Evolutionary conservation across 2,888 invertebrate genomes (phyloP).

Genomic region (Alloscopus bannaensis): DNA sequence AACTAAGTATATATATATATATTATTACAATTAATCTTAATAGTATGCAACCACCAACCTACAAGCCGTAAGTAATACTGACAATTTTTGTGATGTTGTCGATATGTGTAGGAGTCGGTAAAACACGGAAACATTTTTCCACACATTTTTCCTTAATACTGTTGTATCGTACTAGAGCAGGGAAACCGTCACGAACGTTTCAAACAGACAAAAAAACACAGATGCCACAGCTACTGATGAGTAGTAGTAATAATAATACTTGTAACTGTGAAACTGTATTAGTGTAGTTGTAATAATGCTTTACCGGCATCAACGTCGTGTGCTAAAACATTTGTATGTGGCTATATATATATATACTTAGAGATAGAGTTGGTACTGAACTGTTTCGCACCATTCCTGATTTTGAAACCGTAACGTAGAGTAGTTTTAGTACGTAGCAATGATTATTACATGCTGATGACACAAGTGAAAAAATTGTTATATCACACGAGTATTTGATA

Average conservation of each 20-base stretch:
- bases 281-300: no score
- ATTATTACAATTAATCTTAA: neutral
- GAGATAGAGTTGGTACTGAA: slow-evolving; percentile 10
- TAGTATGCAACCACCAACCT: neutral
- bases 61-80: slow-evolving; percentile 1
- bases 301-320: no score
- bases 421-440: no score
- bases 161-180: no score
- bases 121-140: slow-evolving; percentile 15
- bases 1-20: slow-evolving; percentile 16
- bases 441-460: neutral
- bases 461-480: neutral
- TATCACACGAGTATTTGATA: no score
- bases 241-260: no score
- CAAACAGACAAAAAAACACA: no score
- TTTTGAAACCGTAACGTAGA: slow-evolving; percentile 23
- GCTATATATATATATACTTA: no score
- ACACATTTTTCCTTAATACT: slow-evolving; percentile 5
- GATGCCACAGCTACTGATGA: no score
- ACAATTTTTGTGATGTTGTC: slow-evolving; percentile 14
- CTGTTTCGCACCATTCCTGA: slow-evolving; percentile 63
- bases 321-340: no score
- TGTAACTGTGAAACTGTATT: no score
- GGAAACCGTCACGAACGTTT: no score
- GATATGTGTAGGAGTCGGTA: slow-evolving; percentile 1